Evolutionary conservation across 2,888 invertebrate genomes (phyloP).

Genomic region (Morinoia aosen): DNA sequence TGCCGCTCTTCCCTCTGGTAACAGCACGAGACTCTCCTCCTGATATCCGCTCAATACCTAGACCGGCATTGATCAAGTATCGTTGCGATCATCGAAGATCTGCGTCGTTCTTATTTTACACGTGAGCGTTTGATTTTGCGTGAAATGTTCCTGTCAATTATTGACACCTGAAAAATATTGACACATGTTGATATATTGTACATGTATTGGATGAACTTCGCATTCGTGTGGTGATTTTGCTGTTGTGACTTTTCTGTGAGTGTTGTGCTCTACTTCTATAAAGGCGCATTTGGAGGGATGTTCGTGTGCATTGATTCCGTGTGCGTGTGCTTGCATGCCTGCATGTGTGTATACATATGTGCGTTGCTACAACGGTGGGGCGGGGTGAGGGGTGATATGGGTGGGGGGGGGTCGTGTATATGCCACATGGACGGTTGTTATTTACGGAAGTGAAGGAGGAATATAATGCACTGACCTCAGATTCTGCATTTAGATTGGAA

Average conservation of each 20-base stretch:
- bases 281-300: background rate
- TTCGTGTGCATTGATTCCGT: background rate
- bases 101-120: background rate
- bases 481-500: too few species aligned
- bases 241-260: background rate
- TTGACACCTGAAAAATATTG: background rate
- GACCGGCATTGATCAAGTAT: background rate
- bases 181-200: background rate
- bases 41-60: background rate
- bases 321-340: slow-evolving; percentile 36
- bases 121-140: background rate
- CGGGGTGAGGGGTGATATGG: background rate
- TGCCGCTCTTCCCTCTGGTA: slow-evolving; percentile 4
- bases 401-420: slow-evolving; percentile 58
- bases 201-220: background rate
- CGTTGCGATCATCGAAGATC: background rate
- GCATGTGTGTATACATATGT: slow-evolving; percentile 70
- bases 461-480: background rate
- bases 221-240: background rate
- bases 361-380: background rate
- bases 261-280: slow-evolving; percentile 64
- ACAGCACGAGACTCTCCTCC: background rate
- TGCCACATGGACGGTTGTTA: slow-evolving; percentile 63
- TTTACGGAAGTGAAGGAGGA: background rate
- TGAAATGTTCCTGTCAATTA: background rate